These are phyloP conservation scores for Zaprionus nigranus DNA, from an alignment of 1,140 invertebrate genomes.

Conservation along the genomic window DNA sequence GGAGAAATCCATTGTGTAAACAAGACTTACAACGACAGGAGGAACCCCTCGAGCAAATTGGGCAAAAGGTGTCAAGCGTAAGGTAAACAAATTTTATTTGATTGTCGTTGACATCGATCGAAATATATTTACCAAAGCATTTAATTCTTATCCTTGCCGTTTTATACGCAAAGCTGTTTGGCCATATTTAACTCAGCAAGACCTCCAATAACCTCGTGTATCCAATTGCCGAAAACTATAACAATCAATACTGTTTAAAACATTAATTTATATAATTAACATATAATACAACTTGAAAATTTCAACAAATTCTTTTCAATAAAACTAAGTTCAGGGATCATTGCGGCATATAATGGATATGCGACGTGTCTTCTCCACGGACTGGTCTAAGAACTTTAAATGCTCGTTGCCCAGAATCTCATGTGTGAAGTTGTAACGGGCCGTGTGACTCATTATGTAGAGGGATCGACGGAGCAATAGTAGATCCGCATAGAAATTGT, in stretches of 20 bases:
- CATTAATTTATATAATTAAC: constrained; percentile 12
- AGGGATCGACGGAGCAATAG: constrained; percentile 92
- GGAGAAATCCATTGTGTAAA: constrained; percentile 42
- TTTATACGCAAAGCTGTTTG: not conserved
- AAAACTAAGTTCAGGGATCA: constrained; percentile 86
- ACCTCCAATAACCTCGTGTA: too few species aligned
- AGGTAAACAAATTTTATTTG: constrained; percentile 31
- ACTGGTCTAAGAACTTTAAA: constrained; percentile 90
- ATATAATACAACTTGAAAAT: constrained; percentile 16
- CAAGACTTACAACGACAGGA: constrained; percentile 21
- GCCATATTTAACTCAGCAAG: too few species aligned
- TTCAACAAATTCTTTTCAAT: not conserved
- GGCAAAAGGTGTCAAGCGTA: constrained; percentile 42
- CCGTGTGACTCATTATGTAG: constrained; percentile 96
- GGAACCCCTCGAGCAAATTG: constrained; percentile 47
- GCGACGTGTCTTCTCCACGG: constrained; percentile 89
- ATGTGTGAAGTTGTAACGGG: constrained; percentile 96
- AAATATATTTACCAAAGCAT: constrained; percentile 1
- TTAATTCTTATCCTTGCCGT: not conserved
- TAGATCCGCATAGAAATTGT: constrained; percentile 88
- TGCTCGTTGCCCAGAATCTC: constrained; percentile 92
- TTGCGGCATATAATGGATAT: constrained; percentile 97
- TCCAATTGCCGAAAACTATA: not conserved
- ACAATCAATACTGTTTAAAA: not conserved
- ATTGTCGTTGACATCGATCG: not conserved